Evolutionary conservation across 2,888 invertebrate genomes (phyloP).

Genomic region (Euzetes globulus): DNA sequence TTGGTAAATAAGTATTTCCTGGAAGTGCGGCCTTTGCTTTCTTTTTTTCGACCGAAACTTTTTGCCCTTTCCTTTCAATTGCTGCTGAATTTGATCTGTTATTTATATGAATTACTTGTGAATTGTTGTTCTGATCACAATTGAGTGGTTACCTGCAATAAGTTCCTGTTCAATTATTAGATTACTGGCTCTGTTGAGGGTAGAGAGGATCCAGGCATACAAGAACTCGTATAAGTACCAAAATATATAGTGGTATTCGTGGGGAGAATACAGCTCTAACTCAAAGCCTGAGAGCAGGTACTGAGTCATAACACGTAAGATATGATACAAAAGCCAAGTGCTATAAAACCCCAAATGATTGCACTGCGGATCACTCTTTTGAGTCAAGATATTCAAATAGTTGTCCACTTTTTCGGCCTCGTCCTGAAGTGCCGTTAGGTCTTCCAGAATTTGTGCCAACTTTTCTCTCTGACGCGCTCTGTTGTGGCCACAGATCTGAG

Average conservation of each 20-base stretch:
- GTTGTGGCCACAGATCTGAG: conserved; percentile 69
- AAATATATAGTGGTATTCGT: conserved; percentile 92
- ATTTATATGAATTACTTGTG: neutral
- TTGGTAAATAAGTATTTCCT: conserved; percentile 79
- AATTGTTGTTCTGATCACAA: neutral
- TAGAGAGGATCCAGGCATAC: conserved; percentile 86
- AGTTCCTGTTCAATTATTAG: conserved; percentile 64
- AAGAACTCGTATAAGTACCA: conserved; percentile 92
- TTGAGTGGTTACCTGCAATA: conserved; percentile 47
- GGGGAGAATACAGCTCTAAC: conserved; percentile 86
- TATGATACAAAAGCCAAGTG: conserved; percentile 92
- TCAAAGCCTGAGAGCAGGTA: conserved; percentile 90
- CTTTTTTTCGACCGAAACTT: conserved; percentile 58
- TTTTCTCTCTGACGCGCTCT: conserved; percentile 90
- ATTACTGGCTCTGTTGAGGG: conserved; percentile 65
- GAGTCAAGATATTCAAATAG: conserved; percentile 61
- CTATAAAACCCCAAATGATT: conserved; percentile 69
- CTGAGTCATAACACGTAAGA: conserved; percentile 81
- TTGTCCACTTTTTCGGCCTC: conserved; percentile 91
- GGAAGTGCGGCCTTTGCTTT: conserved; percentile 62
- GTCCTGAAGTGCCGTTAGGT: conserved; percentile 82
- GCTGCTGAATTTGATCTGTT: conserved; percentile 33
- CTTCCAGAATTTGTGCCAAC: conserved; percentile 76
- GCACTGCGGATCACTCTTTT: conserved; percentile 61
- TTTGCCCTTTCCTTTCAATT: conserved; percentile 46